Evolutionary conservation across 2,888 invertebrate species (phyloP).

Genomic region (Stictocephala bisonia): DNA sequence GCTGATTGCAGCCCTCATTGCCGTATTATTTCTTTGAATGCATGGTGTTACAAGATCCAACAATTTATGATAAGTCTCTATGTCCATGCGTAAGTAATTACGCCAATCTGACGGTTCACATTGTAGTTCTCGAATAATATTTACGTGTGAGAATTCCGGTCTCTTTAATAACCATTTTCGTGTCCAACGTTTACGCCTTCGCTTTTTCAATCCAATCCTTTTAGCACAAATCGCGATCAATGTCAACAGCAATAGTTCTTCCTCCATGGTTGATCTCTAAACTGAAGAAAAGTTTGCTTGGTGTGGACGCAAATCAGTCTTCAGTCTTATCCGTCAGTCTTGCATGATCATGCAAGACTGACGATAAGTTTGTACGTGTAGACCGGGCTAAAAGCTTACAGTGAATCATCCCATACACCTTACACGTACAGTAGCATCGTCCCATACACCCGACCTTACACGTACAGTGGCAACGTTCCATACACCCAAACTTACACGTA

Average conservation of each 20-base stretch:
- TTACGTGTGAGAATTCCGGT: conserved; percentile 18
- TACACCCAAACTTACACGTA: no score
- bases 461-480: no score
- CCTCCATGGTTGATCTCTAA: conserved; percentile 21
- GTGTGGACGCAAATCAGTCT: no score
- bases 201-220: not conserved
- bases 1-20: not conserved
- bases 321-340: no score
- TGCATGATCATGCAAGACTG: no score
- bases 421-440: no score
- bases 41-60: conserved; percentile 32
- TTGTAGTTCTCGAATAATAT: conserved; percentile 24
- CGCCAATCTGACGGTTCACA: conserved; percentile 22
- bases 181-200: conserved; percentile 28
- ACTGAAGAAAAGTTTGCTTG: no score
- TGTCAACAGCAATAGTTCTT: no score
- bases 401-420: no score
- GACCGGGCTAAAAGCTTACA: no score
- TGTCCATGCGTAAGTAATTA: conserved; percentile 30
- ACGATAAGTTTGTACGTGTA: no score
- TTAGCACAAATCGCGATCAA: conserved; percentile 26
- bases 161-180: conserved; percentile 13
- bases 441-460: no score
- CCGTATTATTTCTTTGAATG: conserved; percentile 10
- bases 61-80: conserved; percentile 18